These are phyloP conservation scores for Hymenochirus boettgeri DNA, from an alignment of 2,113 vertebrate genomes.

Conservation along the genomic window DNA sequence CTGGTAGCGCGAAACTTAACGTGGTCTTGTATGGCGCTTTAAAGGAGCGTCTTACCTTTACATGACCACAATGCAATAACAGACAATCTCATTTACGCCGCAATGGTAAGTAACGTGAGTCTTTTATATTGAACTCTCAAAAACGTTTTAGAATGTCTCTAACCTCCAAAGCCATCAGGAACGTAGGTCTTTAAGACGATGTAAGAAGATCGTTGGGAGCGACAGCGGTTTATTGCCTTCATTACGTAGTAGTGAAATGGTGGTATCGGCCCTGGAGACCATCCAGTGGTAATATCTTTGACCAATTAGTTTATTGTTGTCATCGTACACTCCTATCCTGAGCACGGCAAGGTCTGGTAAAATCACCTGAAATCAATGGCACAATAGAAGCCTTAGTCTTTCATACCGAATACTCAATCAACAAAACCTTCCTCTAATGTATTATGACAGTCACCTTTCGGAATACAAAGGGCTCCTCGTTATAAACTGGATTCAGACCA, in stretches of 20 bases:
- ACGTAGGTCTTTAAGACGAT: conserved; percentile 98
- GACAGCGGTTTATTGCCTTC: conserved; percentile 97
- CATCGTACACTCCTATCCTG: conserved; percentile 93
- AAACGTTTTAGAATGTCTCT: conserved; percentile 43
- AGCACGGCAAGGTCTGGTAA: conserved; percentile 93
- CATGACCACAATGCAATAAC: too few relatives aligned
- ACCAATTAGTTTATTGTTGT: conserved; percentile 94
- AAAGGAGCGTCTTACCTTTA: too few relatives aligned
- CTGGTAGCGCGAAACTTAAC: too few relatives aligned
- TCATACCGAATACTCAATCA: too few relatives aligned
- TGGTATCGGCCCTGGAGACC: conserved; percentile 91
- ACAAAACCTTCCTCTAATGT: too few relatives aligned
- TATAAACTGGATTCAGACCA: conserved; percentile 95
- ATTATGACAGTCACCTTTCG: conserved; percentile 79
- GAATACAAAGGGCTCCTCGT: conserved; percentile 95
- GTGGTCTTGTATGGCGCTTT: too few relatives aligned
- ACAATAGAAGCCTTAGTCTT: too few relatives aligned
- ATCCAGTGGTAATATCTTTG: conserved; percentile 93
- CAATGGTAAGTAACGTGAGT: too few relatives aligned
- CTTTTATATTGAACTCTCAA: too few relatives aligned
- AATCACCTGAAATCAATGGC: conserved; percentile 80
- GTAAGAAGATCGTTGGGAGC: conserved; percentile 93
- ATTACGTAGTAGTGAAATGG: conserved; percentile 94
- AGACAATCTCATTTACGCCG: too few relatives aligned
- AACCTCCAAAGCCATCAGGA: conserved; percentile 96